Evolutionary conservation across 2,113 vertebrate genomes (phyloP).

Genomic region (Pedionomus torquatus): DNA sequence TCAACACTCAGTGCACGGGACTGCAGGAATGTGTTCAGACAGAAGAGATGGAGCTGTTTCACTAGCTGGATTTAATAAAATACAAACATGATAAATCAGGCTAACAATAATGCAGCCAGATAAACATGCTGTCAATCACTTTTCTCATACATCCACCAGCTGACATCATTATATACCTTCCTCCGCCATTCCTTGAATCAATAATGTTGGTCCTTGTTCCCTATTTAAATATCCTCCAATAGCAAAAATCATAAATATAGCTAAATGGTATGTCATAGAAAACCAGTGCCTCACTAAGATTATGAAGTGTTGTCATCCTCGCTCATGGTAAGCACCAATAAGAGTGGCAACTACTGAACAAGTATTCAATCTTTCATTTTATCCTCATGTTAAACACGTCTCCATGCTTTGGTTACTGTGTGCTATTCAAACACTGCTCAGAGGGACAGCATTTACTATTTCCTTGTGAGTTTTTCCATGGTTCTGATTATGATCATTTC

Average conservation of each 20-base stretch:
- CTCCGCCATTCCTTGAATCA: not conserved
- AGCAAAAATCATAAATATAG: not conserved
- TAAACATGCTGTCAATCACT: not conserved
- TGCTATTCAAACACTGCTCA: not conserved
- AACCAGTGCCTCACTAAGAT: not conserved
- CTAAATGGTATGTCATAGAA: not conserved
- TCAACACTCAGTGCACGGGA: slow-evolving; percentile 93
- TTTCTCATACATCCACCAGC: not conserved
- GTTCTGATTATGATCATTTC: not conserved
- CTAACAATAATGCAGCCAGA: not conserved
- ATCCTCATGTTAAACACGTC: not conserved
- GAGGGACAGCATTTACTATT: not conserved
- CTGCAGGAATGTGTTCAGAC: slow-evolving; percentile 96
- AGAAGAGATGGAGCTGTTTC: slow-evolving; percentile 96
- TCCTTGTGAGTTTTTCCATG: not conserved
- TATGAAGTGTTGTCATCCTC: not conserved
- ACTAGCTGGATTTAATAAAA: slow-evolving; percentile 85
- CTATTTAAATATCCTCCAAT: not conserved
- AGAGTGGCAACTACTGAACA: not conserved
- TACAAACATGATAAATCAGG: slow-evolving; percentile 27
- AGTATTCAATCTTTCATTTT: not conserved
- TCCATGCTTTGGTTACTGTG: not conserved
- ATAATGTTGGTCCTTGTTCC: not conserved
- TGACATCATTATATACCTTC: not conserved
- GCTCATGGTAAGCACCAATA: rapidly evolving